A percentile compares a stretch with the other conserved stretches of the same genome.
phyloP scores from a whole-genome alignment of 2,113 vertebrate genomes.

The Beaufortia kweichowensis region DNA sequence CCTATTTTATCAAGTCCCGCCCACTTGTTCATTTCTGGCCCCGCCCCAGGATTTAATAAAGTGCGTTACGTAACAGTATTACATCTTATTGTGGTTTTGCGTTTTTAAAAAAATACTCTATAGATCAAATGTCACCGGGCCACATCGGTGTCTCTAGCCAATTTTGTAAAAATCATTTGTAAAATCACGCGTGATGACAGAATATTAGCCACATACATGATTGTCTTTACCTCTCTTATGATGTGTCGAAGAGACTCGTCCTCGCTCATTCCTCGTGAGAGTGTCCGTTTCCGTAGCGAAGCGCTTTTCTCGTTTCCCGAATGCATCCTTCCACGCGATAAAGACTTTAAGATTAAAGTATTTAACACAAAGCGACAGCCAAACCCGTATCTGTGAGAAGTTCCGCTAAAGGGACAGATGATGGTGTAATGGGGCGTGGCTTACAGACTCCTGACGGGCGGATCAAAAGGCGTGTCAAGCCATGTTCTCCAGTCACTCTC shows the following conservation, averaged over 20 bases:
- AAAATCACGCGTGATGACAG: background rate
- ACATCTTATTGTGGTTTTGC: no score
- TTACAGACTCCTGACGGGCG: background rate
- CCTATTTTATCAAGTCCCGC: no score
- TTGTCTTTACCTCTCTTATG: slow-evolving; percentile 70
- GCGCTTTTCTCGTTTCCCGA: slow-evolving; percentile 66
- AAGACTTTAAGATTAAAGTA: background rate
- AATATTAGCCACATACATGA: slow-evolving; percentile 15
- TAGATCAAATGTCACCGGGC: no score
- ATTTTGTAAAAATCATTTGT: no score
- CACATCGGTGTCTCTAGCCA: no score
- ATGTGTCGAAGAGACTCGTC: slow-evolving; percentile 76
- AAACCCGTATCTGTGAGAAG: background rate
- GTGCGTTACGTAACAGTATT: no score
- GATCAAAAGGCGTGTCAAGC: no score
- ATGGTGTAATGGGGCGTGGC: background rate
- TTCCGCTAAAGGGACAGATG: background rate
- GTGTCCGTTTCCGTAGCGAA: slow-evolving; percentile 67
- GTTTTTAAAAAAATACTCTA: no score
- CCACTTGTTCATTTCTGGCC: no score
- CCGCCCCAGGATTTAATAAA: no score
- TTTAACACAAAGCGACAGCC: no score
- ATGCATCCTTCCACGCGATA: slow-evolving; percentile 58
- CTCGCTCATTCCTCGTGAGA: slow-evolving; percentile 75
- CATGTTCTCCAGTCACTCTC: no score